Base-by-base conservation (phyloP, 2,888 invertebrate species). In the Azorinus chamasolen region DNA sequence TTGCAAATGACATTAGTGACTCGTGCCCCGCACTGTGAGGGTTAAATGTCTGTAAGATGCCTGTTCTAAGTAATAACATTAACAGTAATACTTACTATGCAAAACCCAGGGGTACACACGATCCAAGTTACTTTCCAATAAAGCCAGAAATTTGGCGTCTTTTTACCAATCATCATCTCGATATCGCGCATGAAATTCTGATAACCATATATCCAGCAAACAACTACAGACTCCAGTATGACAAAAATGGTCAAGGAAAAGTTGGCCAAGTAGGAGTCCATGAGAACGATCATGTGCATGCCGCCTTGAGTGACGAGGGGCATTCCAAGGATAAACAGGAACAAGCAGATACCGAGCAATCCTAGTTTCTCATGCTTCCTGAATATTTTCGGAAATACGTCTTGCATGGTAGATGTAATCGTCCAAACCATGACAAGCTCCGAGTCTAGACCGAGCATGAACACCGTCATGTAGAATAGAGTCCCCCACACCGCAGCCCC, bases 151-250 rank as follows among this genome's bases (percentile, higher is more conserved):
- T 27, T 8, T 6, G 20, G 41, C 1, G 50, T 27, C 12, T 63
- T 66, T 18, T 18, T 37, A 0, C 77, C 77, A 5, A 71, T 46
- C 66, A 77, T 77, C 48, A 53, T 37, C 18, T 77, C 77, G 1
- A 77, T 20, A n/a, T 77, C 71, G 1, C 37, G 12, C 14, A 73
- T 66, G 20, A 66, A 73, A 1, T 43, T 46, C 2, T 41, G 32
- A 12, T 63, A n/a, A 24, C 96, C 96, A 88, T 97, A 97, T 59
- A 96, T 94, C 96, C 96, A 96, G 76, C 95, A 95, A 16, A 97
- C 93, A 0, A 95, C 95, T 27, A 95, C 92, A 18, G 95, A 94
- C 92, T 96, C 96, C 46, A 94, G 90, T 27, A 96, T 94, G 0
- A 96, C 95, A 79, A 96, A 94, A 92, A 96, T 95, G 0, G 96